These are phyloP conservation scores for Melanotus villosus DNA, from an alignment of 2,888 invertebrate genomes.

Conservation along the genomic window DNA sequence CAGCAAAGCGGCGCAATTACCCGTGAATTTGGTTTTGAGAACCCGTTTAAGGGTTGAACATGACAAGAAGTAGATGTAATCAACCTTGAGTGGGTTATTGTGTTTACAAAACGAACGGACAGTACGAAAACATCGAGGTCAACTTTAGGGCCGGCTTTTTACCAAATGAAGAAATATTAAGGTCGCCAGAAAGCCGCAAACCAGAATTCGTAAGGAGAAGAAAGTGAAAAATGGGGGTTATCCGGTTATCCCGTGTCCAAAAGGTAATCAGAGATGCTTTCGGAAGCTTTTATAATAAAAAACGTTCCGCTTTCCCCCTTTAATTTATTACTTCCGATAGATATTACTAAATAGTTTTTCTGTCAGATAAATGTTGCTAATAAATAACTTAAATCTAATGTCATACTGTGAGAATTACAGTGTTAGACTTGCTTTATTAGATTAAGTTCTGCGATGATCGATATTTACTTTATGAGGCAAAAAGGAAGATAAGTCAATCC, in stretches of 20 bases:
- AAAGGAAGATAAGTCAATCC: no score
- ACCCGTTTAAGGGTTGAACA: background rate
- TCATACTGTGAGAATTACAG: no score
- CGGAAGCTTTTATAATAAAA: background rate
- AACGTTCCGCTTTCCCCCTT: background rate
- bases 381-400: no score
- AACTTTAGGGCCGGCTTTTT: background rate
- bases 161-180: conserved; percentile 15
- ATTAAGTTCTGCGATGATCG: no score
- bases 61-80: background rate
- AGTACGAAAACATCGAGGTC: background rate
- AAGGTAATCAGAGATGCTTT: background rate
- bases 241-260: background rate
- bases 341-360: no score
- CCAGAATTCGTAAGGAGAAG: background rate
- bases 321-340: background rate
- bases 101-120: conserved; percentile 5
- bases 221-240: conserved; percentile 5
- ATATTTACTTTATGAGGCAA: no score
- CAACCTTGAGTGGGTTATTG: conserved; percentile 3
- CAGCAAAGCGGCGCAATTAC: background rate
- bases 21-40: background rate
- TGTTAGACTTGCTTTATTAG: no score
- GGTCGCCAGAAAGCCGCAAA: background rate
- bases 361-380: no score